These are phyloP conservation scores for Callionymus lyra DNA, from an alignment of 2,113 vertebrate species.

Conservation along the genomic window DNA sequence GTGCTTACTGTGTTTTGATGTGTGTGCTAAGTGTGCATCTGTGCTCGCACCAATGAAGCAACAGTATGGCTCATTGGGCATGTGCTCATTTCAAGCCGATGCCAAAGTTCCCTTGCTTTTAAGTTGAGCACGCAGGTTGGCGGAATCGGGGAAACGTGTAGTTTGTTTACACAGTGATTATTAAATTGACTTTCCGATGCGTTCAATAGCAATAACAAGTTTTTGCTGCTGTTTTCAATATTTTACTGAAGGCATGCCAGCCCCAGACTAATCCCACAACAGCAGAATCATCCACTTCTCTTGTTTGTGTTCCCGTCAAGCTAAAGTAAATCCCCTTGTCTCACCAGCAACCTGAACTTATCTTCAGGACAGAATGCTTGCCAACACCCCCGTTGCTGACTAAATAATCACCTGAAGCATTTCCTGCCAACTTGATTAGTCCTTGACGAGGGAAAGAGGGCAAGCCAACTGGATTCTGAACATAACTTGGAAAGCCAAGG, in stretches of 20 bases:
- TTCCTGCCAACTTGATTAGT: conserved; percentile 13
- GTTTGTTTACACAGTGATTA: neutral
- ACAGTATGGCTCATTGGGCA: conserved; percentile 53
- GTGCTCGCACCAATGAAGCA: conserved; percentile 30
- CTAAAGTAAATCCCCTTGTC: conserved; percentile 44
- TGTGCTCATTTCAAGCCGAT: conserved; percentile 37
- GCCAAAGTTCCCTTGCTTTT: conserved; percentile 53
- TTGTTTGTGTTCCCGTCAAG: conserved; percentile 23
- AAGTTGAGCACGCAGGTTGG: conserved; percentile 17
- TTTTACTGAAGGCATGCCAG: conserved; percentile 16
- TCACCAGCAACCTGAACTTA: conserved; percentile 45
- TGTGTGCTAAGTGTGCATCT: conserved; percentile 37
- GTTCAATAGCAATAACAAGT: conserved; percentile 1
- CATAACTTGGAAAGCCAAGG: conserved; percentile 7
- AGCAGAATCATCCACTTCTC: neutral
- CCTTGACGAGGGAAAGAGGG: conserved; percentile 1
- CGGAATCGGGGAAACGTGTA: neutral
- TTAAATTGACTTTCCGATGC: neutral
- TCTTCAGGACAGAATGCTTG: conserved; percentile 22
- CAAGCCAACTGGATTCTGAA: too few relatives aligned
- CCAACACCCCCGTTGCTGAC: conserved; percentile 32
- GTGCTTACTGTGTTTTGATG: conserved; percentile 5
- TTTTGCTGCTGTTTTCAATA: conserved; percentile 22
- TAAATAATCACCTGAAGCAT: conserved; percentile 31
- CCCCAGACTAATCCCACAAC: neutral